Percentiles rank a stretch among this genome's conserved stretches.
These are phyloP conservation scores for Eupithecia dodoneata DNA, from an alignment of 2,888 invertebrate genomes.

Conservation along the genomic window DNA sequence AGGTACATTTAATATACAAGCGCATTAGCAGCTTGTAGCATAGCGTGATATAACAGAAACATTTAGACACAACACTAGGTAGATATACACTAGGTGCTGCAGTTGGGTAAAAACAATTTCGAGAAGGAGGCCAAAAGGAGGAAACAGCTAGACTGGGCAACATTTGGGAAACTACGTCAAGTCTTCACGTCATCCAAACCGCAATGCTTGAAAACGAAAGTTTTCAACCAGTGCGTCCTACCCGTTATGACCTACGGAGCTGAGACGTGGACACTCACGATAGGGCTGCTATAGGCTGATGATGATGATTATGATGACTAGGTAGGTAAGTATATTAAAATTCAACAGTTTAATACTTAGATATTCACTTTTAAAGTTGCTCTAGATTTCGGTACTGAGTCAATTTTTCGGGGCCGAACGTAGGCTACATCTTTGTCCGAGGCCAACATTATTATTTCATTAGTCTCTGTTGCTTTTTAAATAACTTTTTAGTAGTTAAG, in stretches of 20 bases:
- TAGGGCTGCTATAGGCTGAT: too few species aligned
- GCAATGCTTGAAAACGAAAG: too few species aligned
- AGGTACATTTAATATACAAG: not conserved
- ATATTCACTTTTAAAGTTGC: not conserved
- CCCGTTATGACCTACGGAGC: too few species aligned
- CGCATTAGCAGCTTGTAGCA: not conserved
- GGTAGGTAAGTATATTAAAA: not conserved
- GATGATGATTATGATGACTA: too few species aligned
- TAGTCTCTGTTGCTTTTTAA: not conserved
- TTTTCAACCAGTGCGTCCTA: too few species aligned
- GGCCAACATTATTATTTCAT: not conserved
- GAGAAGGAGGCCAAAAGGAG: too few species aligned
- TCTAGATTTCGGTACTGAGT: not conserved
- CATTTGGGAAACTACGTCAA: too few species aligned
- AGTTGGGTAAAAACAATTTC: too few species aligned
- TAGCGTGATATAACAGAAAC: not conserved
- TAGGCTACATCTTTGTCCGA: not conserved
- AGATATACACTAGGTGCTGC: too few species aligned
- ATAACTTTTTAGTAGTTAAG: not conserved
- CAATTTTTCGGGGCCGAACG: not conserved
- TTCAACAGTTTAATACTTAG: not conserved
- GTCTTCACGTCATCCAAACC: too few species aligned
- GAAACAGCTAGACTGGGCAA: too few species aligned
- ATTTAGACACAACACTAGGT: not conserved
- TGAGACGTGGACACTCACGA: too few species aligned